Conservation (phyloP, 2,113 vertebrate genomes). For the Etheostoma cragini region DNA sequence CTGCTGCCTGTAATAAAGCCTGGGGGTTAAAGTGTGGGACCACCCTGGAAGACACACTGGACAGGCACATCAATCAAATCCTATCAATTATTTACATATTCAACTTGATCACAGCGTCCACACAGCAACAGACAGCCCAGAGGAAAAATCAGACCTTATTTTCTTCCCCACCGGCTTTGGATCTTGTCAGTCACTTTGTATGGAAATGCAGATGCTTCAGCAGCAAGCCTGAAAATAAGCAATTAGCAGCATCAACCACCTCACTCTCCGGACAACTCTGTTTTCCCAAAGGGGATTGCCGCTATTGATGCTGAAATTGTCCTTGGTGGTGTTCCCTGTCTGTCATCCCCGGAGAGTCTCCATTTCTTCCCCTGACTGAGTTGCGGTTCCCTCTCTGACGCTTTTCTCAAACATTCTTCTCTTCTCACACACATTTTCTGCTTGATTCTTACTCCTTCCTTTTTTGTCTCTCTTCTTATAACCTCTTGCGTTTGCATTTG, state of each 20-base stretch:
- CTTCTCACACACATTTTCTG: background rate
- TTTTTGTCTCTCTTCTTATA: conserved; percentile 4
- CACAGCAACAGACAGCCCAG: conserved; percentile 7
- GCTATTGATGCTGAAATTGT: conserved; percentile 63
- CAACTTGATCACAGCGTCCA: conserved; percentile 34
- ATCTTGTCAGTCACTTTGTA: conserved; percentile 59
- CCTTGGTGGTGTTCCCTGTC: conserved; percentile 66
- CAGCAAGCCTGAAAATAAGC: conserved; percentile 73
- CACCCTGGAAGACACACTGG: conserved; percentile 15
- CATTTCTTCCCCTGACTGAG: conserved; percentile 18
- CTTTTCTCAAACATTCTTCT: conserved; percentile 5
- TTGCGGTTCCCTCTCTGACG: background rate
- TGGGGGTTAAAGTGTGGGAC: conserved; percentile 19
- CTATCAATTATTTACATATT: conserved; percentile 55
- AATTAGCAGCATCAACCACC: conserved; percentile 67
- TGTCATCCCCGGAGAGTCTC: conserved; percentile 46
- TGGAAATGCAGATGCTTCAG: conserved; percentile 61
- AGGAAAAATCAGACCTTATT: conserved; percentile 39
- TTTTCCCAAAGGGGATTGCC: conserved; percentile 46
- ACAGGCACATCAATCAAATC: conserved; percentile 55
- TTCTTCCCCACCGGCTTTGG: conserved; percentile 31
- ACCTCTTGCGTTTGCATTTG: conserved; percentile 30
- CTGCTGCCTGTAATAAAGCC: conserved; percentile 37
- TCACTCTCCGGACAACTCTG: conserved; percentile 32
- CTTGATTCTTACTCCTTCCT: background rate